Evolutionary conservation across 2,797 vertebrate genomes (phyloP).

Genomic region (Hephaestus fuliginosus): DNA sequence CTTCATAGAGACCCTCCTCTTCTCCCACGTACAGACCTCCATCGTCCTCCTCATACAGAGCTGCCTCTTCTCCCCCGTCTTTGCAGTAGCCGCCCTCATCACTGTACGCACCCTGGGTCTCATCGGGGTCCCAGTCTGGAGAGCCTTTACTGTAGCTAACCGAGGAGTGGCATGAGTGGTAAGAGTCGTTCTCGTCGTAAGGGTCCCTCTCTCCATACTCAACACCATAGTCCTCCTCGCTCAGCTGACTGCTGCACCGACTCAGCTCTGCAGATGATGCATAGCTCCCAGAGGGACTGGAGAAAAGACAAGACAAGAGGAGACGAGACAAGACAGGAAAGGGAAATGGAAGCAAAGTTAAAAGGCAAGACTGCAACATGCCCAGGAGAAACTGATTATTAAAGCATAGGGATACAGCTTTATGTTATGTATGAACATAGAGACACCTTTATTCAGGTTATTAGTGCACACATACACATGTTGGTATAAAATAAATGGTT

Average conservation of each 20-base stretch:
- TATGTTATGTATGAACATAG: neutral
- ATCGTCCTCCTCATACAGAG: slow-evolving; percentile 84
- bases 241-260: slow-evolving; percentile 96
- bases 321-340: neutral
- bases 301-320: slow-evolving; percentile 10
- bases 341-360: neutral
- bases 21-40: slow-evolving; percentile 83
- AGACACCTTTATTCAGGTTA: neutral
- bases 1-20: slow-evolving; percentile 86
- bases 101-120: slow-evolving; percentile 89
- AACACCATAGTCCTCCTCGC: slow-evolving; percentile 93
- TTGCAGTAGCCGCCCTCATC: slow-evolving; percentile 90
- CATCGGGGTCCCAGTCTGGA: slow-evolving; percentile 90
- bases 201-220: slow-evolving; percentile 90
- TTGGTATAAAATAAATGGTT: slow-evolving; percentile 19
- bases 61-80: slow-evolving; percentile 88
- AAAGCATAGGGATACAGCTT: slow-evolving; percentile 3
- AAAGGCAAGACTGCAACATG: neutral
- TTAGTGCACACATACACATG: slow-evolving; percentile 12
- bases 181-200: slow-evolving; percentile 95
- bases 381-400: neutral
- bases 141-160: slow-evolving; percentile 97
- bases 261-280: slow-evolving; percentile 96
- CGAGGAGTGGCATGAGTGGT: slow-evolving; percentile 98
- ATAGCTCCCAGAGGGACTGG: slow-evolving; percentile 95